These are phyloP conservation scores for Pemphredon lugubris DNA, from an alignment of 2,888 invertebrate genomes.

Conservation along the genomic window DNA sequence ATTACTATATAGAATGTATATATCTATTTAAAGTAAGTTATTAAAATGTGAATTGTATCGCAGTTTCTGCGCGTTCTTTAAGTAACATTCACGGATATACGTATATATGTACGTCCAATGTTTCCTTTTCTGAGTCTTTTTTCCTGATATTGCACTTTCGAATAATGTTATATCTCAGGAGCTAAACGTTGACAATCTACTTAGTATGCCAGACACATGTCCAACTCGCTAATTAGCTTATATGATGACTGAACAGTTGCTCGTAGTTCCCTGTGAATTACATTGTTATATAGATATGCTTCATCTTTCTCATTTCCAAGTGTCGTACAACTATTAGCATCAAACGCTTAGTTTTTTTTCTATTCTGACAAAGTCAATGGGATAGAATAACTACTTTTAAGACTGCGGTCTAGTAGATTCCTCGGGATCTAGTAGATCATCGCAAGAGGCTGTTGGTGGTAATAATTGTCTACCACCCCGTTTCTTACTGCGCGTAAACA, in stretches of 20 bases:
- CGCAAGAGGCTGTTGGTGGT: slow-evolving; percentile 79
- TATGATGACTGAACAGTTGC: slow-evolving; percentile 22
- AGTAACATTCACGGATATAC: slow-evolving; percentile 26
- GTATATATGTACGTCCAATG: too few species aligned
- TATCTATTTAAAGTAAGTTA: slow-evolving; percentile 41
- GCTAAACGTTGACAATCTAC: slow-evolving; percentile 16
- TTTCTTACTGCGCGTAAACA: slow-evolving; percentile 85
- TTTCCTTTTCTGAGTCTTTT: slow-evolving; percentile 12
- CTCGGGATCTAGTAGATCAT: slow-evolving; percentile 78
- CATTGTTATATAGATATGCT: slow-evolving; percentile 57
- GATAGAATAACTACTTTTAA: slow-evolving; percentile 52
- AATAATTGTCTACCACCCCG: slow-evolving; percentile 77
- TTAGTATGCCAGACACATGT: slow-evolving; percentile 13
- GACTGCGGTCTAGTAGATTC: slow-evolving; percentile 75
- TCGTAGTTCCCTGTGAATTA: slow-evolving; percentile 22
- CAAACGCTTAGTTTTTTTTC: slow-evolving; percentile 25
- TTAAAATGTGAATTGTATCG: slow-evolving; percentile 41
- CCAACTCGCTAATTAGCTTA: slow-evolving; percentile 35
- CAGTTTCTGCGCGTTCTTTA: slow-evolving; percentile 6
- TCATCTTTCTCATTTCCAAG: slow-evolving; percentile 30
- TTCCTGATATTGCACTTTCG: slow-evolving; percentile 11
- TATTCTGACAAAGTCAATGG: slow-evolving; percentile 15
- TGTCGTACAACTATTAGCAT: slow-evolving; percentile 43
- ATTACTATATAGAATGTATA: slow-evolving; percentile 41
- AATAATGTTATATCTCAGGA: slow-evolving; percentile 21